Conservation (phyloP, 2,113 vertebrate genomes). For the Alethe castanea region DNA sequence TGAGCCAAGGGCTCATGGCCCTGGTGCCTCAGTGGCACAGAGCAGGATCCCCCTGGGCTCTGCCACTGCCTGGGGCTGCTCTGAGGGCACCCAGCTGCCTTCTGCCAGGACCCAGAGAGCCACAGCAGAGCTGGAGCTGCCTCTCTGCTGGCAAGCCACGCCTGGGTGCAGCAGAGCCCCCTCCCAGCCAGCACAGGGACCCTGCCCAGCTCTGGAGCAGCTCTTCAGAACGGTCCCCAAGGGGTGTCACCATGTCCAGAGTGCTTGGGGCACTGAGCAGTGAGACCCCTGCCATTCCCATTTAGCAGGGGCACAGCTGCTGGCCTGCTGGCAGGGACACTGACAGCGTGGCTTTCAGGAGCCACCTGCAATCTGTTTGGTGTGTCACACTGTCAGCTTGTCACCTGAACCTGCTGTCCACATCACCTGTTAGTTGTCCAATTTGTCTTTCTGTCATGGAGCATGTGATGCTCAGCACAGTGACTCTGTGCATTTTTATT, state of each 20-base stretch:
- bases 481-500: constrained; percentile 15
- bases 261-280: background rate
- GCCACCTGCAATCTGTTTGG: background rate
- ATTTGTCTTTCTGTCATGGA: constrained; percentile 40
- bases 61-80: background rate
- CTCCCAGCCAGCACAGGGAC: background rate
- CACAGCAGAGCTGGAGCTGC: background rate
- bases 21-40: rapidly evolving
- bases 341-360: background rate
- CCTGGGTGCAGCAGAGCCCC: background rate
- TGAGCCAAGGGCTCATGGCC: background rate
- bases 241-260: background rate
- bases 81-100: background rate
- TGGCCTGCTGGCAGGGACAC: background rate
- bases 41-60: background rate
- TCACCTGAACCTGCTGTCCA: constrained; percentile 36
- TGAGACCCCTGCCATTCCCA: background rate
- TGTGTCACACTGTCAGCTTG: background rate
- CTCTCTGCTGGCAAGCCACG: too few relatives aligned
- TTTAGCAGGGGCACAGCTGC: rapidly evolving
- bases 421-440: constrained; percentile 16
- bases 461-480: background rate
- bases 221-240: background rate
- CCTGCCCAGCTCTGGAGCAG: background rate
- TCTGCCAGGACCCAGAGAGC: background rate